Conservation (phyloP, 2,797 vertebrate genomes). For the Poecile montanus region DNA sequence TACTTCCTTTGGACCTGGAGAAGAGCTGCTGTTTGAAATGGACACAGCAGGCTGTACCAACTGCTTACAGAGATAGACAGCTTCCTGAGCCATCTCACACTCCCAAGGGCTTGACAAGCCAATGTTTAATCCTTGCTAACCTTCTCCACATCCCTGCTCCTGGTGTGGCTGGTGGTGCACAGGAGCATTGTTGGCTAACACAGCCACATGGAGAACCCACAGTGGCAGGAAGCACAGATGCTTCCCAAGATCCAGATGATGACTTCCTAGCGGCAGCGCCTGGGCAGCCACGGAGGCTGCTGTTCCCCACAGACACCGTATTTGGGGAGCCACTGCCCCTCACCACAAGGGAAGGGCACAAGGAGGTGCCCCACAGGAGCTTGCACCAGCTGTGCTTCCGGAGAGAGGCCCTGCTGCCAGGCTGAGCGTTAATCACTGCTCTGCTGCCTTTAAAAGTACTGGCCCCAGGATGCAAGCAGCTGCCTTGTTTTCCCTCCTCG, state of each 20-base stretch:
- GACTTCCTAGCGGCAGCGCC: not conserved
- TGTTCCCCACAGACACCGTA: rapidly evolving
- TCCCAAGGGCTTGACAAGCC: not conserved
- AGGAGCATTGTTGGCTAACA: not conserved
- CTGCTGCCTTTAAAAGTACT: not conserved
- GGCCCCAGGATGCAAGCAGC: not conserved
- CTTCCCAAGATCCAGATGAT: not conserved
- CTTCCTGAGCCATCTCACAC: not conserved
- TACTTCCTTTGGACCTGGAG: not conserved
- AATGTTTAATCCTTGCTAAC: rapidly evolving
- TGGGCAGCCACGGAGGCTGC: rapidly evolving
- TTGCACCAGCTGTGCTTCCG: rapidly evolving
- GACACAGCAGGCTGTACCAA: not conserved
- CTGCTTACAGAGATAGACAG: not conserved
- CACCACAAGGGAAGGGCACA: not conserved
- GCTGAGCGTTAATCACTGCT: not conserved
- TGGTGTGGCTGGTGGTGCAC: not conserved
- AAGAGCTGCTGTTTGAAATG: not conserved
- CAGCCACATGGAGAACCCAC: not conserved
- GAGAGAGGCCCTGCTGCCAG: not conserved
- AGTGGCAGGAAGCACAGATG: conserved; percentile 12
- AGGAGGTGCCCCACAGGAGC: not conserved
- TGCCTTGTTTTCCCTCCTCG: not conserved
- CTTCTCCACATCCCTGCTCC: not conserved
- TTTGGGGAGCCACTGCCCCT: rapidly evolving